Percentiles rank a stretch among this genome's conserved stretches.
These are phyloP conservation scores for Pangasius macronema DNA, from an alignment of 2,797 vertebrate genomes.

Conservation along the genomic window DNA sequence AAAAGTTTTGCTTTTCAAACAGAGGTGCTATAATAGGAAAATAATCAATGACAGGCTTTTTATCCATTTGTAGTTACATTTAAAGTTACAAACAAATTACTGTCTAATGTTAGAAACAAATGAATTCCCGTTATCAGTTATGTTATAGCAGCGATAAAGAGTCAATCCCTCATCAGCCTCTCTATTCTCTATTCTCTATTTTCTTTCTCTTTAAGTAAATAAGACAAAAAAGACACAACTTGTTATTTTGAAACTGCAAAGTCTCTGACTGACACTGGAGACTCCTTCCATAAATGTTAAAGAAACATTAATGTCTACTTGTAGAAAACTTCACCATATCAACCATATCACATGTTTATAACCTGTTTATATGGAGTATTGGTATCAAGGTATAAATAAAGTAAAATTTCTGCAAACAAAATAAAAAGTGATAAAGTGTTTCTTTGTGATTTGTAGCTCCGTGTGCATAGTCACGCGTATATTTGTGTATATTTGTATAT, in stretches of 20 bases:
- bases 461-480: not conserved
- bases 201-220: not conserved
- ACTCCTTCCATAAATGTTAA: not conserved
- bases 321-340: not conserved
- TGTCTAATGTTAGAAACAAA: not conserved
- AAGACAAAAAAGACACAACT: not conserved
- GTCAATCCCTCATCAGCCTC: not conserved
- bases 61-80: not conserved
- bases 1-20: not conserved
- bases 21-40: not conserved
- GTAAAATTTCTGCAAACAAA: not conserved
- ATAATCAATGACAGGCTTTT: not conserved
- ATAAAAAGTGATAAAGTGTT: not conserved
- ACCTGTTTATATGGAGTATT: not conserved
- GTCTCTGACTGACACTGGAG: not conserved
- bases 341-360: not conserved
- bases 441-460: not conserved
- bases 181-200: not conserved
- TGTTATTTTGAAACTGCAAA: not conserved
- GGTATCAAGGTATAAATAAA: not conserved
- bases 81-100: not conserved
- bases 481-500: not conserved
- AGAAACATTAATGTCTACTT: not conserved
- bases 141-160: not conserved
- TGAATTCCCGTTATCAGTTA: not conserved